These are phyloP conservation scores for Saccostrea cuccullata DNA, from an alignment of 1,140 invertebrate genomes.

Conservation along the genomic window DNA sequence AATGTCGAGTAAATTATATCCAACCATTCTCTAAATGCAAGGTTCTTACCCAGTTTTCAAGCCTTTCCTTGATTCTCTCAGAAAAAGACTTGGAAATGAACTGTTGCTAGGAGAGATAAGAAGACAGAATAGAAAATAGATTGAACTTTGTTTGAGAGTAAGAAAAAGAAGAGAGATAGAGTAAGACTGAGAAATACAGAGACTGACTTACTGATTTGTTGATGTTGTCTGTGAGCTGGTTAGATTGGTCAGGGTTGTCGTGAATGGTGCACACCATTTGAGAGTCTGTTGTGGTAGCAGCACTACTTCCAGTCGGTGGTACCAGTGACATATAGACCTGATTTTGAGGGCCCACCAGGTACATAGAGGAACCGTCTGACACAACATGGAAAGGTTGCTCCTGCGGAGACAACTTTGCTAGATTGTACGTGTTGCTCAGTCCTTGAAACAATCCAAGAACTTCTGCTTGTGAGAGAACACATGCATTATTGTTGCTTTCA, in stretches of 20 bases:
- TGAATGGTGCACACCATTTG: not conserved
- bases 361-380: slow-evolving; percentile 2
- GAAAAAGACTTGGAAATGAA: not conserved
- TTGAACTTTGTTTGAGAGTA: not conserved
- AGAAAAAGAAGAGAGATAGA: slow-evolving; percentile 10
- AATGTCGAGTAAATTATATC: too few relatives aligned
- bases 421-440: not conserved
- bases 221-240: not conserved
- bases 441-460: slow-evolving; percentile 8
- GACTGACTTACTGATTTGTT: not conserved
- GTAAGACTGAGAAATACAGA: not conserved
- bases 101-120: not conserved
- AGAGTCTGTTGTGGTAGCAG: not conserved
- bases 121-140: not conserved
- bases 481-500: not conserved
- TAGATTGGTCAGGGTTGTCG: not conserved
- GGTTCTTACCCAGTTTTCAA: not conserved
- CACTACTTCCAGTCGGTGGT: not conserved
- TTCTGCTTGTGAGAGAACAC: not conserved
- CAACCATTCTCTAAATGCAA: not conserved
- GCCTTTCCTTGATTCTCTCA: not conserved
- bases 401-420: not conserved
- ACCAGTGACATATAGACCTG: not conserved
- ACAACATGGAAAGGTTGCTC: slow-evolving; percentile 9
- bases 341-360: not conserved